A percentile compares a stretch with the other conserved stretches of the same genome.
phyloP scores from a whole-genome alignment of 1,140 invertebrate genomes.

The Ips typographus region DNA sequence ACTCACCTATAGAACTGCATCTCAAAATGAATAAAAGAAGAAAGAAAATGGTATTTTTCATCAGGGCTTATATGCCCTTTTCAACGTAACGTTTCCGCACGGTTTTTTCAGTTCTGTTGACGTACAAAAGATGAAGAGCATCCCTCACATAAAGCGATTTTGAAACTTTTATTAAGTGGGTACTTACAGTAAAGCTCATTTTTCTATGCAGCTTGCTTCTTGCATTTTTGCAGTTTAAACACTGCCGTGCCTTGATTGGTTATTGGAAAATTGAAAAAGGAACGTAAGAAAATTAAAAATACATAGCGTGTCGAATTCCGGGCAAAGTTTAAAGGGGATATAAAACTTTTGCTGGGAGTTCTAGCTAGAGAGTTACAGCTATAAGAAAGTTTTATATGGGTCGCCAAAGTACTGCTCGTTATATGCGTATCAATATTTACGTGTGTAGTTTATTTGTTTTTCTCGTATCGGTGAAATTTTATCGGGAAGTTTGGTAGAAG shows the following conservation, averaged over 20 bases:
- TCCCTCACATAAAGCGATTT: background rate
- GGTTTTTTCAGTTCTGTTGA: constrained; percentile 6
- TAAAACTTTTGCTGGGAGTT: background rate
- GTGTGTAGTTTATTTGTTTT: background rate
- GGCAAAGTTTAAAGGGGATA: constrained; percentile 7
- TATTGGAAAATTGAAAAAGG: too few relatives aligned
- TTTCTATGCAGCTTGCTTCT: too few relatives aligned
- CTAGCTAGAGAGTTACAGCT: background rate
- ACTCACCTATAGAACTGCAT: constrained; percentile 20
- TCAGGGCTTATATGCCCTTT: background rate
- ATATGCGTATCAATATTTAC: constrained; percentile 2
- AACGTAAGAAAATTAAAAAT: constrained; percentile 15
- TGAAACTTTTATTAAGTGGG: constrained; percentile 8
- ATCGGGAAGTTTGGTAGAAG: too few relatives aligned
- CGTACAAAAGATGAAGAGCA: constrained; percentile 9
- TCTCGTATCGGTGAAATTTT: background rate
- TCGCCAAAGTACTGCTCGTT: background rate
- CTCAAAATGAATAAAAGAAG: constrained; percentile 11
- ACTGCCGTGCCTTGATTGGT: too few relatives aligned
- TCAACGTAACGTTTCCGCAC: constrained; percentile 4
- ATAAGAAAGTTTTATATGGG: constrained; percentile 8
- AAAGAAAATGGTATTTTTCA: constrained; percentile 16
- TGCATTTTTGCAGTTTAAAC: too few relatives aligned
- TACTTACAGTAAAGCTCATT: background rate
- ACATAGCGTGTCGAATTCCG: constrained; percentile 10